Base-by-base conservation (phyloP, 2,888 invertebrate species). In the Rhagium mordax region DNA sequence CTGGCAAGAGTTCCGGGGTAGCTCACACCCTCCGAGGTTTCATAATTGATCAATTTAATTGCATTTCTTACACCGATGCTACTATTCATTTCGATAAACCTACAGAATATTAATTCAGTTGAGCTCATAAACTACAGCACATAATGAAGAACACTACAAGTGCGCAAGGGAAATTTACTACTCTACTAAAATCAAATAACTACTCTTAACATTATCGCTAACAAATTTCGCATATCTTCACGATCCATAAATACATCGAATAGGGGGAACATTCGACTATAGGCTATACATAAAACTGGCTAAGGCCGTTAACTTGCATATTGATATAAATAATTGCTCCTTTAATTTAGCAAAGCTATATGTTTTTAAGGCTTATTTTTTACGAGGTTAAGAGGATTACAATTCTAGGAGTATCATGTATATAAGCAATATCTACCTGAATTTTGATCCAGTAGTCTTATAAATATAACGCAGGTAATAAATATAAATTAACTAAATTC, bases 1-100 rank as follows among this genome's bases (percentile, higher is more conserved):
- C 82, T 84, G 84, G 83, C 79, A 74, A 77, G 78, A 74, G 73
- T 78, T 78, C 78, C 77, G 78, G 75, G 74, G 71, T 21, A 67
- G 72, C 70, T 75, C 74, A 74, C 78, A 77, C 75, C 74, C 74
- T 49, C 70, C 69, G 69, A 78, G 76, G 76, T 71, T 78, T 79
- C 78, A 79, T 81, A 82, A 81, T 81, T 80, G 81, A 81, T 82
- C 82, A 81, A 79, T 82, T 81, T 82, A 82, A 82, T 82, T 81
- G 81, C 81, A 78, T 82, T 82, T 81, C 82, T 81, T 81, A 81
- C 78, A 78, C 79, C 73, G 74, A 59, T 65, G 60, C 68, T 75
- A 70, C 75, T 79, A 78, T 78, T 78, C 78, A 76, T 79, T 78
- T 73, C 59, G 75, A 78, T 77, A 74, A 77, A 72, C 68, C 60